Evolutionary conservation across 2,113 vertebrate species (phyloP).

Genomic region (Patagioenas fasciata): DNA sequence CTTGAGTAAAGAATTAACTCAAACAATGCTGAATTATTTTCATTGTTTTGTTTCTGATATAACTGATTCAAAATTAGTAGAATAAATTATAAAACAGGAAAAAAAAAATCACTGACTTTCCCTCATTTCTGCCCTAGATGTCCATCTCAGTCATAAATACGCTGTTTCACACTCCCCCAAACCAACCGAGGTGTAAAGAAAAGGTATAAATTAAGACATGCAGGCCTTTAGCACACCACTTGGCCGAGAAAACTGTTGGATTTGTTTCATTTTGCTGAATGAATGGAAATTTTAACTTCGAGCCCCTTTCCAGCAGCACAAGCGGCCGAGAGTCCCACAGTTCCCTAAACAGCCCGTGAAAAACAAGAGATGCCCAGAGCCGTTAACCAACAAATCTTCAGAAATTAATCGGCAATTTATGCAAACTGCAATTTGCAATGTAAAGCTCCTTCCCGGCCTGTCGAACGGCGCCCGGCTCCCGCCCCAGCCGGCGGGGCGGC

Average conservation of each 20-base stretch:
- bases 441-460: not conserved
- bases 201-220: not conserved
- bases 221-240: not conserved
- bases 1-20: not conserved
- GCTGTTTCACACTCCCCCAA: not conserved
- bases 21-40: not conserved
- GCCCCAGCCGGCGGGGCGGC: not conserved
- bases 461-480: not conserved
- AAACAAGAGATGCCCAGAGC: accelerated
- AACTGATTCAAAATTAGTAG: not conserved
- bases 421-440: not conserved
- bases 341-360: accelerated
- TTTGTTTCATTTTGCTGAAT: not conserved
- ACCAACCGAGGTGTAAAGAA: not conserved
- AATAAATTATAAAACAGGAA: not conserved
- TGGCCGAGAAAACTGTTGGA: not conserved
- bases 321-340: accelerated
- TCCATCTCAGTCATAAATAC: not conserved
- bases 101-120: not conserved
- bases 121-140: not conserved
- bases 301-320: not conserved
- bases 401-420: not conserved
- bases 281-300: not conserved
- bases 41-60: not conserved
- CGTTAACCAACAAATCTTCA: accelerated